These are phyloP conservation scores for Euspilapteryx auroguttella DNA, from an alignment of 2,888 invertebrate species.

Conservation along the genomic window DNA sequence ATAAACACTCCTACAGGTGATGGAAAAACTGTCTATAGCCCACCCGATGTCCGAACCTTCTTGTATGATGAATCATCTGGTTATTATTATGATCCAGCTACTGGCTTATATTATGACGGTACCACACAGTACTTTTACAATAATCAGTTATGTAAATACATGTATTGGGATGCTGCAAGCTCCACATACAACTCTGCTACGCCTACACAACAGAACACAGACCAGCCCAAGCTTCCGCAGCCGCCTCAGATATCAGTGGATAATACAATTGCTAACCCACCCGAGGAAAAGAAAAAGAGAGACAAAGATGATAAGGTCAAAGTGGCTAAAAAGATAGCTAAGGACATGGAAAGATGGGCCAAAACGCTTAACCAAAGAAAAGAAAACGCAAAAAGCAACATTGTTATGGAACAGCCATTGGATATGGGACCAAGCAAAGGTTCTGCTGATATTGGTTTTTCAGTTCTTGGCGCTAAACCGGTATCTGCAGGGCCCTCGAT, in stretches of 20 bases:
- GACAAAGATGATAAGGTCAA: constrained; percentile 92
- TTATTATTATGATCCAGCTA: constrained; percentile 92
- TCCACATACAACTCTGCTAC: constrained; percentile 64
- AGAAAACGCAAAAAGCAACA: constrained; percentile 60
- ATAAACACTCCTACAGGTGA: constrained; percentile 61
- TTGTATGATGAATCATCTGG: constrained; percentile 94
- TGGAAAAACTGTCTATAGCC: constrained; percentile 67
- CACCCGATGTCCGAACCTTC: constrained; percentile 90
- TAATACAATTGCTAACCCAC: constrained; percentile 33
- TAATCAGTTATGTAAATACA: constrained; percentile 84
- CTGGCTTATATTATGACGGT: constrained; percentile 95
- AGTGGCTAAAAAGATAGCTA: constrained; percentile 96
- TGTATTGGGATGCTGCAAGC: constrained; percentile 89
- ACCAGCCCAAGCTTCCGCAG: constrained; percentile 27
- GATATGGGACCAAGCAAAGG: constrained; percentile 63
- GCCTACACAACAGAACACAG: constrained; percentile 31
- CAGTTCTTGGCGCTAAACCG: constrained; percentile 80
- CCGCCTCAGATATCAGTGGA: constrained; percentile 24
- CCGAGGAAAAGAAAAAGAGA: constrained; percentile 66
- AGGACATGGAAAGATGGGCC: constrained; percentile 88
- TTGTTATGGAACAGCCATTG: constrained; percentile 44
- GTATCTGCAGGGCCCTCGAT: constrained; percentile 28
- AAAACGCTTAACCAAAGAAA: constrained; percentile 96
- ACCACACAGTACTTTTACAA: constrained; percentile 97
- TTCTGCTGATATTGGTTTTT: constrained; percentile 91